These are phyloP conservation scores for Dicrurus megarhynchus DNA, from an alignment of 2,113 vertebrate genomes.

Conservation along the genomic window DNA sequence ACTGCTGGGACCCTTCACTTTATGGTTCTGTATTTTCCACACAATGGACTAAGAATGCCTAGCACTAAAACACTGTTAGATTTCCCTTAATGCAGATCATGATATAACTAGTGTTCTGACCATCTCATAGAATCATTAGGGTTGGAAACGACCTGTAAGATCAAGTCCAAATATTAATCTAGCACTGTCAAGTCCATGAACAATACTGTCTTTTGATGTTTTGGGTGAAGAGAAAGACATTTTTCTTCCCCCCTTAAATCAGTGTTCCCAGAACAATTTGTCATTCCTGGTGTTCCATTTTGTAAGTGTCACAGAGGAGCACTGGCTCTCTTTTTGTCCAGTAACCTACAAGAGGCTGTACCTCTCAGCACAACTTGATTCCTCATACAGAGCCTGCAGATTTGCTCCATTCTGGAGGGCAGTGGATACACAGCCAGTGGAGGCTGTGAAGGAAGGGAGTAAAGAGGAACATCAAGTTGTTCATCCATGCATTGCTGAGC, in stretches of 20 bases:
- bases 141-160: neutral
- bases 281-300: neutral
- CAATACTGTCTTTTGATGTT: too few relatives aligned
- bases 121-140: neutral
- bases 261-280: neutral
- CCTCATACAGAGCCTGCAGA: neutral
- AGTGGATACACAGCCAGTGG: neutral
- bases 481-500: neutral
- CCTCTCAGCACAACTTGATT: neutral
- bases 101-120: neutral
- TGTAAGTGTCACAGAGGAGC: neutral
- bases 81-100: neutral
- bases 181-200: neutral
- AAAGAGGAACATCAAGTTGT: neutral
- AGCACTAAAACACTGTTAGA: neutral
- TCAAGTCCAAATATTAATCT: neutral
- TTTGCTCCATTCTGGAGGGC: neutral
- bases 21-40: neutral
- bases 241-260: neutral
- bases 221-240: neutral
- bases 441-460: neutral
- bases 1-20: neutral
- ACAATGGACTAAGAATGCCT: neutral
- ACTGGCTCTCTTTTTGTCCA: neutral
- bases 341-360: fast-evolving